Evolutionary conservation across 2,797 vertebrate species (phyloP).

Genomic region (Calcarius lapponicus): DNA sequence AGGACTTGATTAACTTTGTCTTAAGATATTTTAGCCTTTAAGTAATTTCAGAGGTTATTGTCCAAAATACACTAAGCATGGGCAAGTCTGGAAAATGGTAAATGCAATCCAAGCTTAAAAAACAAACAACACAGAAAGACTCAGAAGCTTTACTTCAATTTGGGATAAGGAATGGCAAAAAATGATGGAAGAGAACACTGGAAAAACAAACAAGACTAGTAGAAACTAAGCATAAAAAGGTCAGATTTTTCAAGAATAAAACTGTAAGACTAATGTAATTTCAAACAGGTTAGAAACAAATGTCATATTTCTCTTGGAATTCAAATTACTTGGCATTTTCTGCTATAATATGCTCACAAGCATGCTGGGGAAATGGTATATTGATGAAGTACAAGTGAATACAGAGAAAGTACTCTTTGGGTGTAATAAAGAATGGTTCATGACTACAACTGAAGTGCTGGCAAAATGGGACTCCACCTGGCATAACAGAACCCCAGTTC

Average conservation of each 20-base stretch:
- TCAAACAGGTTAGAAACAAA: neutral
- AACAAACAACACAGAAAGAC: neutral
- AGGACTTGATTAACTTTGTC: slow-evolving; percentile 10
- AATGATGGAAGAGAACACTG: neutral
- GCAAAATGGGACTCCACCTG: neutral
- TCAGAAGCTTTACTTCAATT: neutral
- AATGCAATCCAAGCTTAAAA: slow-evolving; percentile 16
- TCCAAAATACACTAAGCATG: slow-evolving; percentile 18
- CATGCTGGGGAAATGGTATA: neutral
- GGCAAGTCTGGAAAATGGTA: slow-evolving; percentile 17
- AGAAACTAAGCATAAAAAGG: neutral
- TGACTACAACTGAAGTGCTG: neutral
- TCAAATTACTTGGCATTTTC: neutral
- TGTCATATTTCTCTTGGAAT: neutral
- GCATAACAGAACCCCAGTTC: neutral
- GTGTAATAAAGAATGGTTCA: neutral
- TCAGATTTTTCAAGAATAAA: neutral
- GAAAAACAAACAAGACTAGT: neutral
- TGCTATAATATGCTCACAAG: neutral
- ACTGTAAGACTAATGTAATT: neutral
- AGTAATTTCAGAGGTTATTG: slow-evolving; percentile 33
- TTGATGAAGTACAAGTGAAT: neutral
- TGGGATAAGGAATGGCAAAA: neutral
- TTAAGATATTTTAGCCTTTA: slow-evolving; percentile 30
- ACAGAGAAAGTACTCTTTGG: neutral